These are phyloP conservation scores for Ceratosolen solmsi DNA, from an alignment of 1,140 invertebrate species.

Conservation along the genomic window DNA sequence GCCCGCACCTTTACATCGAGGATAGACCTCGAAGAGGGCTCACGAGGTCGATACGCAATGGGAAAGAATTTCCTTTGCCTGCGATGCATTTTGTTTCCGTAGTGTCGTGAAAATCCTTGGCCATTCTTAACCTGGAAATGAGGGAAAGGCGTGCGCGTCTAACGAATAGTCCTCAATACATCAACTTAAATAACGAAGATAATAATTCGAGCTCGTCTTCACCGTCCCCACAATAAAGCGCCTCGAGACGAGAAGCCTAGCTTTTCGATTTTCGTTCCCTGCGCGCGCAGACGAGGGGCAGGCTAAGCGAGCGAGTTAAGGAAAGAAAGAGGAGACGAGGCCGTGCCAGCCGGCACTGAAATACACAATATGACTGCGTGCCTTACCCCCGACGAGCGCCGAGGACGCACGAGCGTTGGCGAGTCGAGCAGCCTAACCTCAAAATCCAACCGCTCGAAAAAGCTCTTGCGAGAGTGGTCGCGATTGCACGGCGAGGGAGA, in stretches of 20 bases:
- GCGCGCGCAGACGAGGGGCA: constrained; percentile 61
- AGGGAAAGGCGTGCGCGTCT: too few species aligned
- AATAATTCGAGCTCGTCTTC: too few species aligned
- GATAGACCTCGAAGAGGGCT: not conserved
- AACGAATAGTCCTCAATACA: too few species aligned
- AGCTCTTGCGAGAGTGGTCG: constrained; percentile 3
- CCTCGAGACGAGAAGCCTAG: too few species aligned
- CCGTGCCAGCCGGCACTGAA: constrained; percentile 56
- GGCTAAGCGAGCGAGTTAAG: constrained; percentile 54
- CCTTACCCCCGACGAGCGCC: constrained; percentile 10
- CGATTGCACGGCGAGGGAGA: not conserved
- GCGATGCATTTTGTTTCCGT: too few species aligned
- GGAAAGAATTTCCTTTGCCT: not conserved
- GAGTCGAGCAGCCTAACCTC: constrained; percentile 42
- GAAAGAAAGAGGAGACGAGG: constrained; percentile 46
- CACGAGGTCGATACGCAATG: not conserved
- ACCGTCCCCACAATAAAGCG: too few species aligned
- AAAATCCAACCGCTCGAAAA: constrained; percentile 43
- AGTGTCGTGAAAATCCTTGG: too few species aligned
- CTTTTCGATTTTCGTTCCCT: constrained; percentile 55
- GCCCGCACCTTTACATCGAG: not conserved
- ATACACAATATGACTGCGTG: constrained; percentile 25
- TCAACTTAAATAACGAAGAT: too few species aligned
- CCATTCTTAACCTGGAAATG: too few species aligned
- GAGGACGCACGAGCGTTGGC: constrained; percentile 52